Base-by-base conservation (phyloP, 2,888 invertebrate species). In the Apamea sordens region DNA sequence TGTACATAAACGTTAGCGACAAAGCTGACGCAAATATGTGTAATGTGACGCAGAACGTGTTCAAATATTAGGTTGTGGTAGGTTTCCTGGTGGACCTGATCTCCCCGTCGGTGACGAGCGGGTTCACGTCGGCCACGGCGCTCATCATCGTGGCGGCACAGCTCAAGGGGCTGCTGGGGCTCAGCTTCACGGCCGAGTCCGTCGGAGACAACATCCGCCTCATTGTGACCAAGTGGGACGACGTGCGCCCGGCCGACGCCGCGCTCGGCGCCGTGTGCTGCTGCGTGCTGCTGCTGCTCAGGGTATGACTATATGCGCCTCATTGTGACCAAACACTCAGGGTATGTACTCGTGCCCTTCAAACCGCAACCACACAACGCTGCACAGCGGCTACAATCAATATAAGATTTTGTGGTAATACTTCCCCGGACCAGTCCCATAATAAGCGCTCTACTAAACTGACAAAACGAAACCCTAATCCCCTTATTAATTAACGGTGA, bases 61-160 rank as follows among this genome's bases (percentile, higher is more conserved):
- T 36, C 13, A 36, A 71, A 67, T 50, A 32, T 74, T 32, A 15
- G 28, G 21, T 50, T 50, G 21, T 44, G 63, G n/a, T 21, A 98
- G 99, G 98, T 75, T 98, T 98, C 93, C 95, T 99, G 87, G 98
- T 99, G 77, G 98, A 98, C 89, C 98, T 99, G 92, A 99, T 99
- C 89, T 98, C 99, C 0, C 97, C 98, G 47, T 98, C 98, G 18
- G 98, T 99, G 74, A 98, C 98, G 32, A 98, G 98, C 86, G 98
- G 98, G 2, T 99, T 99, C 93, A 98, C 98, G 65, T 98, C 98
- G 2, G 98, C 98, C 18, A 98, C 98, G 36, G 98, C 99, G 0
- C 93, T 98, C 21, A 98, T 98, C 89, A 98, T 99, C 88, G 97
- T 98, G 64, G 96, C 97, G 59, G 97, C 98, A 11, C 99, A 99